Percentiles rank a stretch among this genome's conserved stretches.
phyloP scores from a whole-genome alignment of 2,113 vertebrate genomes.

The Poeciliopsis prolifica region DNA sequence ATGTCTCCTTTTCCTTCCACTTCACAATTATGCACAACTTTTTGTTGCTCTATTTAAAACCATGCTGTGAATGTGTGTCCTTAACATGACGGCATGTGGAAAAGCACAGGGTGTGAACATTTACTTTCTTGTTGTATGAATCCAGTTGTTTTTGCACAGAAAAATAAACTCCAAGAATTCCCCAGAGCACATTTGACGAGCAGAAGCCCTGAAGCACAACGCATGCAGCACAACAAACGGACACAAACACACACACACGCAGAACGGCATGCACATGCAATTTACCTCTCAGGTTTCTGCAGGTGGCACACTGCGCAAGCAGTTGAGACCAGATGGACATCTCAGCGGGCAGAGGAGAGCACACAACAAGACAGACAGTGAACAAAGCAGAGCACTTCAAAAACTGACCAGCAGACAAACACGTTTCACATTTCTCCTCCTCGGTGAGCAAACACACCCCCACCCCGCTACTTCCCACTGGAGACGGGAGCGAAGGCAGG shows the following conservation, averaged over 20 bases:
- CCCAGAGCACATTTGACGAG: conserved; percentile 24
- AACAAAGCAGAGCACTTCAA: conserved; percentile 62
- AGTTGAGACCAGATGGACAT: conserved; percentile 64
- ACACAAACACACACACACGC: conserved; percentile 37
- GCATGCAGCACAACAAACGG: conserved; percentile 54
- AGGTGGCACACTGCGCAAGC: conserved; percentile 75
- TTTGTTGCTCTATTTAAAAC: neutral
- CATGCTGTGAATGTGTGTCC: no score
- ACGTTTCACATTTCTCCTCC: conserved; percentile 52
- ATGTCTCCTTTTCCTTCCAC: neutral
- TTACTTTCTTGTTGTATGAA: neutral
- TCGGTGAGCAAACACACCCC: conserved; percentile 19
- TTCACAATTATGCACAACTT: neutral
- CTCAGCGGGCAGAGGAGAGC: conserved; percentile 69
- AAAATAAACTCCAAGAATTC: conserved; percentile 1
- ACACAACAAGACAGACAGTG: conserved; percentile 56
- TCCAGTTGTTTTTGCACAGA: neutral
- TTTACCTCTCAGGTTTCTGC: conserved; percentile 74
- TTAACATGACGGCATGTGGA: neutral
- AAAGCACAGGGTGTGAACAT: neutral
- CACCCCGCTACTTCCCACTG: neutral
- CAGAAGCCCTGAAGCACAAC: conserved; percentile 43
- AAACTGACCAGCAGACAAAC: conserved; percentile 67
- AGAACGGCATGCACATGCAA: conserved; percentile 55
- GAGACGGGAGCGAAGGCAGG: neutral